These are phyloP conservation scores for Drosophila algonquin DNA, from an alignment of 2,888 invertebrate genomes.

Conservation along the genomic window DNA sequence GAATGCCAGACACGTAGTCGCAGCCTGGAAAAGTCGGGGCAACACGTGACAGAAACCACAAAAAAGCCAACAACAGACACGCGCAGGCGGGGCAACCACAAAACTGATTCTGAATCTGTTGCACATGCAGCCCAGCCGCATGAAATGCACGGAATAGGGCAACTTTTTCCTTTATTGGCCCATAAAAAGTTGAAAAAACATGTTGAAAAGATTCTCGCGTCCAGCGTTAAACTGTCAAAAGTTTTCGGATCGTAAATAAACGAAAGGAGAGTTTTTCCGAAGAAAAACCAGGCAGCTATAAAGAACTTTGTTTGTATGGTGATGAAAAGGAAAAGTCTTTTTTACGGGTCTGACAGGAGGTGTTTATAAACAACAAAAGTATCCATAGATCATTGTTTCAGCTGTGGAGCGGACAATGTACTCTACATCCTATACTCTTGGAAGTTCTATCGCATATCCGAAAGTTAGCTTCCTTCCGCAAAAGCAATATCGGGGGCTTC, in stretches of 20 bases:
- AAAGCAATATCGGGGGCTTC: too few species aligned
- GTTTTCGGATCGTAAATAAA: constrained; percentile 44
- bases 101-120: constrained; percentile 46
- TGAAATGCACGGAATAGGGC: constrained; percentile 25
- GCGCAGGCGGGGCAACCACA: neutral
- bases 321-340: neutral
- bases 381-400: neutral
- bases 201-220: constrained; percentile 31
- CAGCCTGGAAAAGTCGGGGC: constrained; percentile 5
- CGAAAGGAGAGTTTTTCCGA: constrained; percentile 19
- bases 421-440: neutral
- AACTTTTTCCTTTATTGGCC: constrained; percentile 64
- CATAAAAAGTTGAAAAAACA: constrained; percentile 54
- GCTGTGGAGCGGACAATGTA: neutral
- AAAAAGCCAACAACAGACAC: constrained; percentile 13
- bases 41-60: constrained; percentile 43
- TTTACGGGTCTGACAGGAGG: neutral
- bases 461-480: too few species aligned
- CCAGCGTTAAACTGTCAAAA: constrained; percentile 57
- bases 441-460: neutral
- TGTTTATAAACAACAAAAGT: neutral
- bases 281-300: constrained; percentile 19
- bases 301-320: constrained; percentile 21
- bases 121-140: constrained; percentile 57
- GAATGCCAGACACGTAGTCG: constrained; percentile 42